These are phyloP conservation scores for Probaryconus sp. DNA, from an alignment of 1,140 invertebrate genomes.

Conservation along the genomic window DNA sequence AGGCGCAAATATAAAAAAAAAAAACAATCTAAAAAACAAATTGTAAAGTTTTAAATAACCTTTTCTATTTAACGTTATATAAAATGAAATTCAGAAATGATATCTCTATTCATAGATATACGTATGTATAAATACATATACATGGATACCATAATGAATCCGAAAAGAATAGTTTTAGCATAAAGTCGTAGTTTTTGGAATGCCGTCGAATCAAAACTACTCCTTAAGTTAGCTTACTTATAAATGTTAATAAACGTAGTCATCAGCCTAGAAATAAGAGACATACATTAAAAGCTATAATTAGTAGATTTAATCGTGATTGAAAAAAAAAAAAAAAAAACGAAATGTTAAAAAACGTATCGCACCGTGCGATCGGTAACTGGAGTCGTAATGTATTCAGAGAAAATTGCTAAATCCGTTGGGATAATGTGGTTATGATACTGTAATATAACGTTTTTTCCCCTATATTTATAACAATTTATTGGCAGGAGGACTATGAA, in stretches of 20 bases:
- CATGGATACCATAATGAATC: too few relatives aligned
- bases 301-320: conserved; percentile 26
- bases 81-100: too few relatives aligned
- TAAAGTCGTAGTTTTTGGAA: too few relatives aligned
- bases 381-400: conserved; percentile 39
- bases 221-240: conserved; percentile 11
- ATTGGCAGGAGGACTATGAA: conserved; percentile 22
- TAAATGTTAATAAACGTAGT: conserved; percentile 17
- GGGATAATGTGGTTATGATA: conserved; percentile 19
- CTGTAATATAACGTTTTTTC: conserved; percentile 21
- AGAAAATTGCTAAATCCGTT: conserved; percentile 39
- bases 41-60: too few relatives aligned
- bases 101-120: too few relatives aligned
- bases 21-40: too few relatives aligned
- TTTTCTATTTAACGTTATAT: too few relatives aligned
- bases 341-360: conserved; percentile 18
- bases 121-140: too few relatives aligned
- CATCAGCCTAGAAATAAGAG: conserved; percentile 27
- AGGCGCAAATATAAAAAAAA: too few relatives aligned
- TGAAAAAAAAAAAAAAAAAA: conserved; percentile 18
- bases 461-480: conserved; percentile 29
- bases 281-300: conserved; percentile 24
- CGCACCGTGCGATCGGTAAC: conserved; percentile 24
- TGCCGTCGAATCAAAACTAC: too few relatives aligned
- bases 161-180: too few relatives aligned